These are phyloP conservation scores for Turdus rufiventris DNA, from an alignment of 2,113 vertebrate genomes.

Conservation along the genomic window DNA sequence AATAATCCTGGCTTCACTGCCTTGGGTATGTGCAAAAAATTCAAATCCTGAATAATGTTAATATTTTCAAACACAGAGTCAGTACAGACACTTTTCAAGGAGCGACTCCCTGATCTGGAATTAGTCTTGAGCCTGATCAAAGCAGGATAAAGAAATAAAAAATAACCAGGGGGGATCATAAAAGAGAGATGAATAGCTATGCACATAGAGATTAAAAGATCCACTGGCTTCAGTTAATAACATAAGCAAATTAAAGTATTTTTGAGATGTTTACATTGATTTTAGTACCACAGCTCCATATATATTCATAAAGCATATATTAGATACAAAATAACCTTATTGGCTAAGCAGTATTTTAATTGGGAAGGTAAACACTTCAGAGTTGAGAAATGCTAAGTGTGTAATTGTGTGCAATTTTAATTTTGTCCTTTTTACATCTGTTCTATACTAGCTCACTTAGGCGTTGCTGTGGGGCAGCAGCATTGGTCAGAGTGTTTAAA, in stretches of 20 bases:
- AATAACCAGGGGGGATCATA: neutral
- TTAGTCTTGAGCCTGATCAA: neutral
- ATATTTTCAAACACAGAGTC: neutral
- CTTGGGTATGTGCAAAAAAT: neutral
- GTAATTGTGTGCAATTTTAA: neutral
- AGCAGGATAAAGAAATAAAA: neutral
- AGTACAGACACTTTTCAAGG: neutral
- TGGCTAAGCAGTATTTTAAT: neutral
- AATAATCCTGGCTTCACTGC: neutral
- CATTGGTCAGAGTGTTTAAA: neutral
- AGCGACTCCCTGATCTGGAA: neutral
- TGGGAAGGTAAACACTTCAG: neutral
- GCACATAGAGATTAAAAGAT: neutral
- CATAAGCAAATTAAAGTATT: neutral
- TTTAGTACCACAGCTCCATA: neutral
- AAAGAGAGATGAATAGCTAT: neutral
- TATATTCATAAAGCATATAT: neutral
- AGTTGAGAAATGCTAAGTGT: neutral
- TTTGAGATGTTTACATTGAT: neutral
- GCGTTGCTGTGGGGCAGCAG: neutral
- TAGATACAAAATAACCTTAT: neutral
- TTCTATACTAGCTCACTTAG: neutral
- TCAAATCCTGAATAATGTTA: neutral
- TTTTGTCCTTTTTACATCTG: neutral
- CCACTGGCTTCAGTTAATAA: neutral